Evolutionary conservation across 2,797 vertebrate genomes (phyloP).

Genomic region (Diceros bicornis): DNA sequence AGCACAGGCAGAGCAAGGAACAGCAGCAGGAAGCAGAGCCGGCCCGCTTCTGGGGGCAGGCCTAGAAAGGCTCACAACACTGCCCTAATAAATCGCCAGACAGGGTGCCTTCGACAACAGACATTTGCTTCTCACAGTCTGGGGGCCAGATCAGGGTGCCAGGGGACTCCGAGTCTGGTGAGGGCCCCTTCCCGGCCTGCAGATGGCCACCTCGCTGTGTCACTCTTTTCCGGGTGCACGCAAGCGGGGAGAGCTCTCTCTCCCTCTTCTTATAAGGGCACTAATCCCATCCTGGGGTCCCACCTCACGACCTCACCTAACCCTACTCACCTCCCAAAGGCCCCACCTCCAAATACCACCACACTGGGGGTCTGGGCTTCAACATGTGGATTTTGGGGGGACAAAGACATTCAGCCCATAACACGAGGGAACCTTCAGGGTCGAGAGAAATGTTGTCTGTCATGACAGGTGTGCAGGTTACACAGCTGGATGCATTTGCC

Average conservation of each 20-base stretch:
- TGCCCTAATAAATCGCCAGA: no score
- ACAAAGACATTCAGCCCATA: neutral
- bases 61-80: neutral
- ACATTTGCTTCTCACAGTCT: neutral
- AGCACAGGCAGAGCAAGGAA: no score
- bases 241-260: neutral
- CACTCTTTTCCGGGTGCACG: neutral
- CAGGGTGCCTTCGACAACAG: neutral
- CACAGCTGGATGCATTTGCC: neutral
- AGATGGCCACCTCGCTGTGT: no score
- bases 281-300: neutral
- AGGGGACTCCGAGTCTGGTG: rapidly evolving
- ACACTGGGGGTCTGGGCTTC: neutral
- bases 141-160: no score
- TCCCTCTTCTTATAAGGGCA: neutral
- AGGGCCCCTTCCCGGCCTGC: neutral
- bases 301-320: neutral
- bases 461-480: rapidly evolving
- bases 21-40: neutral
- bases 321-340: neutral
- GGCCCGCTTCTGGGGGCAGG: neutral
- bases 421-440: neutral
- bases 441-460: neutral
- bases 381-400: rapidly evolving
- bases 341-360: neutral